A percentile compares a stretch with the other conserved stretches of the same genome.
Evolutionary conservation across 2,113 vertebrate genomes (phyloP).

Genomic region (Mellivora capensis): DNA sequence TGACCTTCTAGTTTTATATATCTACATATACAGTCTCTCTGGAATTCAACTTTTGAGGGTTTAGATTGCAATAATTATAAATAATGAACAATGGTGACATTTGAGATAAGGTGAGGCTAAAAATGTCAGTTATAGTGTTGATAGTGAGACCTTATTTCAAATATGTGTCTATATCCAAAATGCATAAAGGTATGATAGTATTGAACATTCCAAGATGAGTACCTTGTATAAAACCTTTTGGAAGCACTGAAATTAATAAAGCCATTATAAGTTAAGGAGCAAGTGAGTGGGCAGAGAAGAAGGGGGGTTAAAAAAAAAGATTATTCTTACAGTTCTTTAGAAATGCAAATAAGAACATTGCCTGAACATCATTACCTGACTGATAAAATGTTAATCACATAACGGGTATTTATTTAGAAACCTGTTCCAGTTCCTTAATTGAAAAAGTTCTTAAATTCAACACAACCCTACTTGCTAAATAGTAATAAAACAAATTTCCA

Average conservation of each 20-base stretch:
- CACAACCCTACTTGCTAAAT: constrained; percentile 48
- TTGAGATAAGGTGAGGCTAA: constrained; percentile 1
- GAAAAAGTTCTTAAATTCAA: constrained; percentile 45
- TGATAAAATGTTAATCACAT: constrained; percentile 59
- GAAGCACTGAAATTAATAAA: constrained; percentile 62
- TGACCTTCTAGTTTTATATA: neutral
- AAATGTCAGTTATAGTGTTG: neutral
- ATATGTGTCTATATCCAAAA: constrained; percentile 8
- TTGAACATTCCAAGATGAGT: constrained; percentile 30
- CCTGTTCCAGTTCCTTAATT: constrained; percentile 41
- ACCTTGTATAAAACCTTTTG: constrained; percentile 45
- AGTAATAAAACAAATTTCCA: constrained; percentile 46
- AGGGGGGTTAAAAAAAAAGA: neutral
- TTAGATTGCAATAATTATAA: neutral
- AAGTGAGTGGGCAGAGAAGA: constrained; percentile 63
- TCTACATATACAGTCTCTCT: neutral
- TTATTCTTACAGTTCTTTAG: constrained; percentile 69
- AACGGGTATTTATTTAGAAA: constrained; percentile 58
- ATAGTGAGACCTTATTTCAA: constrained; percentile 5
- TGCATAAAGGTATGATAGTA: constrained; percentile 8
- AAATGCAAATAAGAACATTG: constrained; percentile 66
- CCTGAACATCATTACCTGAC: constrained; percentile 37
- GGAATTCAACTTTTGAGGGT: neutral
- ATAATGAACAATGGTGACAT: constrained; percentile 12
- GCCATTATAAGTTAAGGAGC: constrained; percentile 54